Percentiles rank a stretch among this genome's conserved stretches.
Conservation (phyloP, 2,797 vertebrate genomes). For the Antennarius maculatus region DNA sequence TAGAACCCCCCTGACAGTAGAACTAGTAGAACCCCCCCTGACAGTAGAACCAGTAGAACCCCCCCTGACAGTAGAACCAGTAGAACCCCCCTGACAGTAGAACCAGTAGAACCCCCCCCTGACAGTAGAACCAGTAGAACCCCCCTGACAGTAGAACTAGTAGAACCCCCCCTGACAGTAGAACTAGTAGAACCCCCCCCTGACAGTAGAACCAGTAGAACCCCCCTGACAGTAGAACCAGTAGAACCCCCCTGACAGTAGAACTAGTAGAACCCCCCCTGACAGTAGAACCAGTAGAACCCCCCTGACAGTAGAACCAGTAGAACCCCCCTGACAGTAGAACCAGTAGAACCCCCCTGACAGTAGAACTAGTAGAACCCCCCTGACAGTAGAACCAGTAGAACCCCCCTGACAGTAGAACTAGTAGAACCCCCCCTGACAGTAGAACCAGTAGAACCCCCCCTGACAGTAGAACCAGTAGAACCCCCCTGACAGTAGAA, state of each 20-base stretch:
- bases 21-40: conserved; percentile 10
- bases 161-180: background rate
- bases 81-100: background rate
- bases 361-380: conserved; percentile 1
- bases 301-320: background rate
- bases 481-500: background rate
- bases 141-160: background rate
- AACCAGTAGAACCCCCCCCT: background rate
- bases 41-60: background rate
- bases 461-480: background rate
- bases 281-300: background rate
- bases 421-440: background rate
- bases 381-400: background rate
- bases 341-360: background rate
- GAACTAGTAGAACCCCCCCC: background rate
- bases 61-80: background rate
- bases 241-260: background rate
- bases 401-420: background rate
- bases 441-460: background rate
- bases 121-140: no score
- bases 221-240: conserved; percentile 12
- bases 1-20: background rate
- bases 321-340: background rate
- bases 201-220: background rate
- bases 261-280: background rate